Conservation (phyloP, 2,113 vertebrate genomes). For the Synchiropus splendidus region DNA sequence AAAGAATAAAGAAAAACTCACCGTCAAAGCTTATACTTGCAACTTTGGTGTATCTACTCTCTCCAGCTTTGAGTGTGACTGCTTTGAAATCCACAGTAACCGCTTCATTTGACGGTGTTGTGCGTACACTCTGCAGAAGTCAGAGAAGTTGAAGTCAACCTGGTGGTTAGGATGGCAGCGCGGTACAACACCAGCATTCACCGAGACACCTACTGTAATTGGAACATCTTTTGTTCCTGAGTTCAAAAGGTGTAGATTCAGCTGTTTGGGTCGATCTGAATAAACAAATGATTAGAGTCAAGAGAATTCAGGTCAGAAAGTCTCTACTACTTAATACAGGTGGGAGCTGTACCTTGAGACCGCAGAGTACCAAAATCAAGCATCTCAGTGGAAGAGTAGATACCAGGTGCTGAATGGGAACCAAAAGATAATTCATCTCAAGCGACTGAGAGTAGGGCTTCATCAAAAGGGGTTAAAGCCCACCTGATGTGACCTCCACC, state of each 20-base stretch:
- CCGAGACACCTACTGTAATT: constrained; percentile 79
- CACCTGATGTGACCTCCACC: constrained; percentile 96
- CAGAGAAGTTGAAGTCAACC: not conserved
- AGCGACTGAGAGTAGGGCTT: not conserved
- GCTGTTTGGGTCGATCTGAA: constrained; percentile 91
- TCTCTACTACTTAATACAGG: no score
- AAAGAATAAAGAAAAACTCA: constrained; percentile 56
- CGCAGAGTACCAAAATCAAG: constrained; percentile 96
- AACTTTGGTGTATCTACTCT: constrained; percentile 97
- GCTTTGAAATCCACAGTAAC: constrained; percentile 90
- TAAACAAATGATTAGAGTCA: constrained; percentile 1
- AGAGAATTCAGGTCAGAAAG: no score
- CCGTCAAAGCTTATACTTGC: constrained; percentile 97
- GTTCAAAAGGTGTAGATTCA: constrained; percentile 98
- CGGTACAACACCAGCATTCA: not conserved
- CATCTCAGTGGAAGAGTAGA: constrained; percentile 81
- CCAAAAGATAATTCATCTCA: not conserved
- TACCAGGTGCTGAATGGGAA: constrained; percentile 54
- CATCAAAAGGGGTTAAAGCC: not conserved
- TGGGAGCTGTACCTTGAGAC: constrained; percentile 78
- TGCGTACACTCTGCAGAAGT: constrained; percentile 79
- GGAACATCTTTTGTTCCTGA: constrained; percentile 97
- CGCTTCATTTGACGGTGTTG: constrained; percentile 92
- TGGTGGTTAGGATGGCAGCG: not conserved
- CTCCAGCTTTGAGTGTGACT: constrained; percentile 89